A percentile compares a stretch with the other conserved stretches of the same genome.
Evolutionary conservation across 2,888 invertebrate species (phyloP).

Genomic region (Drosophila paramelanica): DNA sequence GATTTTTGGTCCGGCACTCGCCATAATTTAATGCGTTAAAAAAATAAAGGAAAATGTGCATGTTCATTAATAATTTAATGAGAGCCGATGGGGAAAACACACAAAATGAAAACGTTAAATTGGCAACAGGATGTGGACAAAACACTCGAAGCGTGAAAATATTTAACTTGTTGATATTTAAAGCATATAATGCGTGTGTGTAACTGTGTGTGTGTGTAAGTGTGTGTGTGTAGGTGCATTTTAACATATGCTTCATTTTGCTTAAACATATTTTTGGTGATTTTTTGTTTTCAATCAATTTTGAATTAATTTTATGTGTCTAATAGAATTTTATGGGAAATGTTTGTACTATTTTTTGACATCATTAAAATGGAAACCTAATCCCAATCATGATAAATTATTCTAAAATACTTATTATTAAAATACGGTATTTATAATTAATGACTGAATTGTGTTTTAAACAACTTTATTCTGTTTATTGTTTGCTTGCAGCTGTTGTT

Average conservation of each 20-base stretch:
- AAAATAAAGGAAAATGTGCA: slow-evolving; percentile 13
- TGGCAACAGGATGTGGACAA: not conserved
- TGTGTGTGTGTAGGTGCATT: slow-evolving; percentile 4
- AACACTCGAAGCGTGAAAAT: slow-evolving; percentile 22
- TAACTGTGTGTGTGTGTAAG: slow-evolving; percentile 6
- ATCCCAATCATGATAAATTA: not conserved
- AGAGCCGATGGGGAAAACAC: slow-evolving; percentile 25
- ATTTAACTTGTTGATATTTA: slow-evolving; percentile 65
- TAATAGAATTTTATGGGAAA: slow-evolving; percentile 50
- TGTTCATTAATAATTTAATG: slow-evolving; percentile 61
- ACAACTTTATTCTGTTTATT: slow-evolving; percentile 12
- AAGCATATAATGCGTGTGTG: slow-evolving; percentile 43
- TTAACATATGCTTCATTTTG: slow-evolving; percentile 41
- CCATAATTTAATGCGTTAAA: slow-evolving; percentile 42
- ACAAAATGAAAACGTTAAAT: slow-evolving; percentile 15
- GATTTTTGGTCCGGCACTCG: slow-evolving; percentile 14
- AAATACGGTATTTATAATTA: not conserved
- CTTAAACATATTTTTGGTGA: slow-evolving; percentile 25
- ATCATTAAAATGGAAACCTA: not conserved
- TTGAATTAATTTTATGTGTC: slow-evolving; percentile 46
- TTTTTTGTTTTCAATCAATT: slow-evolving; percentile 31
- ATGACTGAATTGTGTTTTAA: slow-evolving; percentile 1
- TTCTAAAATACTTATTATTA: slow-evolving; percentile 13
- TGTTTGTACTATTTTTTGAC: slow-evolving; percentile 1
- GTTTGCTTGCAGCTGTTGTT: slow-evolving; percentile 88